phyloP scores from a whole-genome alignment of 2,797 vertebrate species.

The Babyrousa celebensis region DNA sequence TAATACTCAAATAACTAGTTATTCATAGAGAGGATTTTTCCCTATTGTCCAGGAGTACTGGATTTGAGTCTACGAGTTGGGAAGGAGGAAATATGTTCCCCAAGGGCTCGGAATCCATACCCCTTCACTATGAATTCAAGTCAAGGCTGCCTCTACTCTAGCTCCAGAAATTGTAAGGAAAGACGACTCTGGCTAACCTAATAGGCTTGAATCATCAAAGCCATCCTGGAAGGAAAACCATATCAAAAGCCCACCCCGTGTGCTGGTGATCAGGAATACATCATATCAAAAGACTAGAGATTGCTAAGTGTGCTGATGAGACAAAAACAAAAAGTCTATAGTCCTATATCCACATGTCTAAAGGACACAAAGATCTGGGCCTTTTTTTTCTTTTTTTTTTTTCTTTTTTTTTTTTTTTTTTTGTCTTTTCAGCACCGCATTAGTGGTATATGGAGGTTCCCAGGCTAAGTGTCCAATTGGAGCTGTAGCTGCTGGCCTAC shows the following conservation, averaged over 20 bases:
- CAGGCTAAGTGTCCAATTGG: too few relatives aligned
- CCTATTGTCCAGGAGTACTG: background rate
- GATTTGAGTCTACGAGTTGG: background rate
- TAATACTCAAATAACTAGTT: background rate
- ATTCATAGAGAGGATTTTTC: background rate
- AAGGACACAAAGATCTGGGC: background rate
- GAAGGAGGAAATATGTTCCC: background rate
- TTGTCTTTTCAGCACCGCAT: too few relatives aligned
- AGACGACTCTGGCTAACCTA: background rate
- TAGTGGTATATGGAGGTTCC: too few relatives aligned
- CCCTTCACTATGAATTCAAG: background rate
- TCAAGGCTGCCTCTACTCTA: background rate
- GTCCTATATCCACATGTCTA: background rate
- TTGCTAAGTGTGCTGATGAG: background rate
- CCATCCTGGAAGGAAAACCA: background rate
- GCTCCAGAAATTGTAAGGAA: background rate
- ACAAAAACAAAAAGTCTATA: background rate
- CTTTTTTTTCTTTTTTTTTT: too few relatives aligned
- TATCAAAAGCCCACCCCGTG: background rate
- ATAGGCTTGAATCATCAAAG: background rate
- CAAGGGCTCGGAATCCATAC: background rate
- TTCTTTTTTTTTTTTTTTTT: too few relatives aligned
- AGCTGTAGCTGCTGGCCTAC: too few relatives aligned
- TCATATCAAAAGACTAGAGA: conserved; percentile 15
- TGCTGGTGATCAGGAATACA: background rate